Evolutionary conservation across 2,113 vertebrate species (phyloP).

Genomic region (Oreocharis arfaki): DNA sequence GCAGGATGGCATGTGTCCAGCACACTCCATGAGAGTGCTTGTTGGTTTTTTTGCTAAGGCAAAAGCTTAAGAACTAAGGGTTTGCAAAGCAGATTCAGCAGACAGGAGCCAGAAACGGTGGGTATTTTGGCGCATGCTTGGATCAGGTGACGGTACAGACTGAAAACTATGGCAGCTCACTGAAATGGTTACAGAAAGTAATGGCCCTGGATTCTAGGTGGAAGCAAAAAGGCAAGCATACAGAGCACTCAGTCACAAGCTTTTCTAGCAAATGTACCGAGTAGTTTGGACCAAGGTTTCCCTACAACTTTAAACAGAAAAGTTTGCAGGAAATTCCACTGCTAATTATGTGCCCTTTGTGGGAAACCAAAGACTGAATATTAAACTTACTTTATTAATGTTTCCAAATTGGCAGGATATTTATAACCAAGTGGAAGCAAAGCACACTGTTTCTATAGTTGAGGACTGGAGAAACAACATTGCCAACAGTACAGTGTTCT

Average conservation of each 20-base stretch:
- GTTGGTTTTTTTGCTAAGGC: constrained; percentile 61
- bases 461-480: neutral
- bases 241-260: constrained; percentile 71
- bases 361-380: neutral
- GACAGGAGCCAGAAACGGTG: constrained; percentile 76
- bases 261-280: constrained; percentile 38
- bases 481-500: neutral
- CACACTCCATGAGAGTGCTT: constrained; percentile 52
- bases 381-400: neutral
- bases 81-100: constrained; percentile 82
- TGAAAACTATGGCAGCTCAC: constrained; percentile 96
- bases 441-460: neutral
- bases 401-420: neutral
- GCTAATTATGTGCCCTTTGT: neutral
- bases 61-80: constrained; percentile 75
- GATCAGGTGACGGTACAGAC: constrained; percentile 86
- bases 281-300: constrained; percentile 23
- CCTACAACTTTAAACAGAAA: constrained; percentile 25
- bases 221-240: constrained; percentile 79
- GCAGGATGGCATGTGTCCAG: constrained; percentile 74
- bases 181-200: constrained; percentile 86
- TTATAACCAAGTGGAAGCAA: neutral
- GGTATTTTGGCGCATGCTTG: constrained; percentile 87
- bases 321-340: neutral
- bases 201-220: constrained; percentile 77